Evolutionary conservation across 2,113 vertebrate species (phyloP), one percentile per base, ranked within the genome.

Genomic region (Lates calcarifer): DNA sequence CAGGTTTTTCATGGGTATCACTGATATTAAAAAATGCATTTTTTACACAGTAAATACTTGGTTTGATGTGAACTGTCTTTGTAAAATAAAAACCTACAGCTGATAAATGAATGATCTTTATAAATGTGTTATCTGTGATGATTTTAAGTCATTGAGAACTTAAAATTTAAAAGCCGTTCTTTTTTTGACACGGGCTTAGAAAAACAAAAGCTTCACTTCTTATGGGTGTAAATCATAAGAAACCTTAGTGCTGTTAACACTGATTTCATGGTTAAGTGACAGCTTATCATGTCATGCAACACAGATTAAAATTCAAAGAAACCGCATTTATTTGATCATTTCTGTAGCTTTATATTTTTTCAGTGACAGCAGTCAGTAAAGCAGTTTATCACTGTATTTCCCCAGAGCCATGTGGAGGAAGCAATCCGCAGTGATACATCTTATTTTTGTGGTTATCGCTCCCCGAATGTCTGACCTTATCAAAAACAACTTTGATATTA

Each of bases 11-110:
- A 67, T 71, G 33, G 33, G 24, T 53, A 28, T 77, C 26, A 74
- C 33, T 86, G 62, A 62, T 76, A 71, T 82, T 57, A 89, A 87
- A 86, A 83, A 90, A 89, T 58, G 20, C 20, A n/a, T 28, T 90
- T 85, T 92, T 92, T 91, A 85, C 76, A 87, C 62, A 78, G 60
- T 29, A 76, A 58, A 31, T 18, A 43, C n/a, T 57, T 53, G 33
- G 33, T 57, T 26, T 66, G 18, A 51, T 64, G 62, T 66, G 28
- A 65, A 39, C 41, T 64, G 7, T 77, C 15, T 60, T 82, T 41
- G 6, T 35, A 22, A 14, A 68, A 58, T 45, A 13, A 61, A 65
- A 39, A 41, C 1, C 9, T 33, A 0, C 3, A 3, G 47, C 47
- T 20, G 18, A 3, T 5, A 43, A 29, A 22, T 11, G 2, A n/a